phyloP scores from a whole-genome alignment of 1,140 invertebrate species.

The Caligus rogercresseyi region DNA sequence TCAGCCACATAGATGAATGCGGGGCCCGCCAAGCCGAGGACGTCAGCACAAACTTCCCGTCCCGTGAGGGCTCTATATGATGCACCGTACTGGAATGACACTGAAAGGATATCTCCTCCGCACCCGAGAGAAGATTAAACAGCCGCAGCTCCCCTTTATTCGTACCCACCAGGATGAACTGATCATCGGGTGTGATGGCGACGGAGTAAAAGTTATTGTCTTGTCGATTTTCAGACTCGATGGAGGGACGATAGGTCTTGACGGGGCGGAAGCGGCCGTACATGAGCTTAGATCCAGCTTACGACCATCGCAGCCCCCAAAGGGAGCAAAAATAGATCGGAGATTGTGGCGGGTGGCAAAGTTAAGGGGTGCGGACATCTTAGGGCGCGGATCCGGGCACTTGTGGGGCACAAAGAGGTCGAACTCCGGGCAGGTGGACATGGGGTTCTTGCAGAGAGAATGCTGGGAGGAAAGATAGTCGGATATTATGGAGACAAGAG shows the following conservation, averaged over 20 bases:
- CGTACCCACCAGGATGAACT: slow-evolving; percentile 24
- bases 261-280: slow-evolving; percentile 78
- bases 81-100: slow-evolving; percentile 18
- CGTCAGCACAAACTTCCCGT: slow-evolving; percentile 60
- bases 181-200: slow-evolving; percentile 23
- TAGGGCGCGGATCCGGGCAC: slow-evolving; percentile 67
- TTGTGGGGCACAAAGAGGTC: slow-evolving; percentile 74
- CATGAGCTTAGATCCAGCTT: slow-evolving; percentile 56
- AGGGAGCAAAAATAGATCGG: slow-evolving; percentile 27
- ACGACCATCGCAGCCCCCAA: slow-evolving; percentile 33
- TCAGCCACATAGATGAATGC: slow-evolving; percentile 65
- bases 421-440: slow-evolving; percentile 75
- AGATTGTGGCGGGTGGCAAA: slow-evolving; percentile 37
- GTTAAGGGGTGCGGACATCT: slow-evolving; percentile 48
- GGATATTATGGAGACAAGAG: slow-evolving; percentile 77
- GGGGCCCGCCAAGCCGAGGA: slow-evolving; percentile 64
- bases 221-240: slow-evolving; percentile 41
- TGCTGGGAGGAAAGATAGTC: slow-evolving; percentile 91
- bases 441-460: slow-evolving; percentile 76
- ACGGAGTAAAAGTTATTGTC: slow-evolving; percentile 14
- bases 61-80: slow-evolving; percentile 38
- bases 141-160: slow-evolving; percentile 41
- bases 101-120: slow-evolving; percentile 29
- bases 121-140: slow-evolving; percentile 59
- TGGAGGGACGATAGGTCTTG: slow-evolving; percentile 50